phyloP scores from a whole-genome alignment of 2,113 vertebrate species.

The Puntigrus tetrazona region DNA sequence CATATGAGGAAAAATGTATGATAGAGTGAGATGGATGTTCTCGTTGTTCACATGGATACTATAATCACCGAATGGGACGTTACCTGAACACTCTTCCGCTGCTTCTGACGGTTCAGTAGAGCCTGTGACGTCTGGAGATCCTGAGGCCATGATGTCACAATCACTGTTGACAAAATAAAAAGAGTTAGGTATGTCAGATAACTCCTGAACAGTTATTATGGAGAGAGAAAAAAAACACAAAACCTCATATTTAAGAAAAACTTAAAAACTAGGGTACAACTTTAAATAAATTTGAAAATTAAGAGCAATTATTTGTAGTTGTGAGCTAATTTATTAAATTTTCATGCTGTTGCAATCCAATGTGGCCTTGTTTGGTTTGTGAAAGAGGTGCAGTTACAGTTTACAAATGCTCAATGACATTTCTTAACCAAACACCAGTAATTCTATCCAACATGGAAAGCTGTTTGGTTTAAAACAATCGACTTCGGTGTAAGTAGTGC shows the following conservation, averaged over 20 bases:
- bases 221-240: not conserved
- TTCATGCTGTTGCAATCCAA: not conserved
- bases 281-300: no score
- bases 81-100: slow-evolving; percentile 81
- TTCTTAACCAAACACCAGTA: not conserved
- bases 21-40: not conserved
- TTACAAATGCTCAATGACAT: not conserved
- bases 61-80: slow-evolving; percentile 18
- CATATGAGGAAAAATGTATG: not conserved
- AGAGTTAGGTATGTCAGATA: not conserved
- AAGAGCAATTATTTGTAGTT: not conserved
- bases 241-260: not conserved
- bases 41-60: not conserved
- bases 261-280: no score
- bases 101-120: slow-evolving; percentile 73
- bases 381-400: not conserved
- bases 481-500: not conserved
- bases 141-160: slow-evolving; percentile 76
- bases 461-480: not conserved
- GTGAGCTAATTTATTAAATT: not conserved
- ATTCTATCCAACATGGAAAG: not conserved
- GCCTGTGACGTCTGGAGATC: slow-evolving; percentile 66
- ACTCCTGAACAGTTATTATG: not conserved
- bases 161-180: slow-evolving; percentile 74
- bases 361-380: not conserved